A percentile compares a stretch with the other conserved stretches of the same genome.
phyloP scores from a whole-genome alignment of 2,888 invertebrate species.

The Augochlorella aurata region DNA sequence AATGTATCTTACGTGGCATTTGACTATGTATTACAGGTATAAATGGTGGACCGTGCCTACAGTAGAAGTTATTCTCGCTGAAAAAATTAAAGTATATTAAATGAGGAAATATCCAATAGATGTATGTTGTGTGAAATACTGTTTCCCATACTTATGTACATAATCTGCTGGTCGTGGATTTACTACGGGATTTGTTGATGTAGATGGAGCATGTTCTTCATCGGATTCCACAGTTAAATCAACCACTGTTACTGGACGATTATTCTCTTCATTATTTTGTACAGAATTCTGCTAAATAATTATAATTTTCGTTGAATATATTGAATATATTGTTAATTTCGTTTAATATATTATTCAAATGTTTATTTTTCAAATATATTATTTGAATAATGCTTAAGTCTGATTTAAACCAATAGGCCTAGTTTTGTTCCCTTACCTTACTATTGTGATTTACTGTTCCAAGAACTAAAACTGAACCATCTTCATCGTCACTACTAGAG shows the following conservation, averaged over 20 bases:
- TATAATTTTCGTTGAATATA: not conserved
- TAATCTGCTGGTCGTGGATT: constrained; percentile 63
- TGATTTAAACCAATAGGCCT: too few relatives aligned
- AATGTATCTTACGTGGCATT: constrained; percentile 59
- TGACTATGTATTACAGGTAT: constrained; percentile 61
- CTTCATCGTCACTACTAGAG: constrained; percentile 85
- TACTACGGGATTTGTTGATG: constrained; percentile 61
- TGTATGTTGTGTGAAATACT: not conserved
- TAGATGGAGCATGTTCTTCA: constrained; percentile 81
- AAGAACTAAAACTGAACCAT: constrained; percentile 83
- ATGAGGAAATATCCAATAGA: not conserved
- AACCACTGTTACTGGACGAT: constrained; percentile 83
- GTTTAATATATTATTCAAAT: not conserved
- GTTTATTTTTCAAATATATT: too few relatives aligned
- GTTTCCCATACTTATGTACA: constrained; percentile 67
- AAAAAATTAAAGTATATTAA: constrained; percentile 29
- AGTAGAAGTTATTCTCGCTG: constrained; percentile 67
- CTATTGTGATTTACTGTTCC: constrained; percentile 74
- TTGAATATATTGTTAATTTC: too few relatives aligned
- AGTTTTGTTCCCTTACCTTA: constrained; percentile 60
- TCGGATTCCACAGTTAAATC: constrained; percentile 85
- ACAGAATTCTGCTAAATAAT: constrained; percentile 50
- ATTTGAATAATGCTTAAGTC: too few relatives aligned
- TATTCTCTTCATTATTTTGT: constrained; percentile 67
- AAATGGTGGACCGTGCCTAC: constrained; percentile 65